Evolutionary conservation across 2,888 invertebrate genomes (phyloP).

Genomic region (Cheilosia scutellata): DNA sequence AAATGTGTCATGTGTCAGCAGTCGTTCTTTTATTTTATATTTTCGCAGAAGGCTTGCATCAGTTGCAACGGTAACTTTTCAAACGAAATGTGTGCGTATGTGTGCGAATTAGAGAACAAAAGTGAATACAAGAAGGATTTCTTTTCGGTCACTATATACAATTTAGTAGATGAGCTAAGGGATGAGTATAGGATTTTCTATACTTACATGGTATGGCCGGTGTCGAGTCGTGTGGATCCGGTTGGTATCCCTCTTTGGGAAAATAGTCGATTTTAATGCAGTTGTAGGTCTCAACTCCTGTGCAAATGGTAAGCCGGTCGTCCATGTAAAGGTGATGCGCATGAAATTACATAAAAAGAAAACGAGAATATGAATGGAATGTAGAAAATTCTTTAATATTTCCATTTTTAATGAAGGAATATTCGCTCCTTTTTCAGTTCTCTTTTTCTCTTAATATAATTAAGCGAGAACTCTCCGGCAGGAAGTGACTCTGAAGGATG

Average conservation of each 20-base stretch:
- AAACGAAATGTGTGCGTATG: neutral
- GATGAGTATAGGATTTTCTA: constrained; percentile 6
- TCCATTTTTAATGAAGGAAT: constrained; percentile 68
- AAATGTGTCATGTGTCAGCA: constrained; percentile 54
- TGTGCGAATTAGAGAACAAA: constrained; percentile 31
- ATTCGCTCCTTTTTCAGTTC: constrained; percentile 12
- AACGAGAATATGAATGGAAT: constrained; percentile 42
- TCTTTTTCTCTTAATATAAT: constrained; percentile 21
- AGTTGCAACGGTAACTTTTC: no score
- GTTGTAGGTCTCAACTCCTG: constrained; percentile 82
- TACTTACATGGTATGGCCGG: constrained; percentile 96
- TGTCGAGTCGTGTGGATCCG: constrained; percentile 95
- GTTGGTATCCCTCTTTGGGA: constrained; percentile 92
- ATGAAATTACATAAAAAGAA: constrained; percentile 69
- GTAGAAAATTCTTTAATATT: constrained; percentile 59
- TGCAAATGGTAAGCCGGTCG: constrained; percentile 25
- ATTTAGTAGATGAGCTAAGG: constrained; percentile 25
- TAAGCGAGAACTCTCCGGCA: constrained; percentile 22
- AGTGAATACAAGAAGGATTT: constrained; percentile 24
- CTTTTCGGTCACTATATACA: constrained; percentile 16
- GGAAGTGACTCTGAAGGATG: constrained; percentile 22
- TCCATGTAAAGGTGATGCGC: constrained; percentile 61
- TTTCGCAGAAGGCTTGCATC: neutral
- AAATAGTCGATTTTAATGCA: constrained; percentile 95
- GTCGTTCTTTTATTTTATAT: neutral